Conservation (phyloP, 2,888 invertebrate species). For the Drepanosiphum platanoidis region DNA sequence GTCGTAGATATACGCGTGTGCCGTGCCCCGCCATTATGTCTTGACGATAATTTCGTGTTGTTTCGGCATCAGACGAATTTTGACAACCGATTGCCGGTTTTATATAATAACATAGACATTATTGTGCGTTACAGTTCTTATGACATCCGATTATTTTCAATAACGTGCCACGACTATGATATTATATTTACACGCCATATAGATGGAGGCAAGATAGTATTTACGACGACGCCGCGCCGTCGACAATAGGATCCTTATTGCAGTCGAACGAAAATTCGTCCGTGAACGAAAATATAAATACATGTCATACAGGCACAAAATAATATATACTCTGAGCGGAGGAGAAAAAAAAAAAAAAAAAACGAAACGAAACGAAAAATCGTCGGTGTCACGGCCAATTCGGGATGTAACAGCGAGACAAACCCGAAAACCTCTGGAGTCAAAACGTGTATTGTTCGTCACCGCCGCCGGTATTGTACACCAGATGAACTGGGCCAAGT, state of each 20-base stretch:
- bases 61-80: conserved; percentile 16
- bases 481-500: conserved; percentile 52
- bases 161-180: neutral
- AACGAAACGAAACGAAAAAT: conserved; percentile 34
- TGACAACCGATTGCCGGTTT: neutral
- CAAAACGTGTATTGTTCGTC: conserved; percentile 51
- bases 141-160: neutral
- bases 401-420: conserved; percentile 41
- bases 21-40: neutral
- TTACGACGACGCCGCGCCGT: conserved; percentile 16
- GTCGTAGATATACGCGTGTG: neutral
- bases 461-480: conserved; percentile 51
- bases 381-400: conserved; percentile 55
- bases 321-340: neutral
- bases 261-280: conserved; percentile 10
- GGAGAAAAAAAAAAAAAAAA: neutral
- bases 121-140: neutral
- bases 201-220: neutral
- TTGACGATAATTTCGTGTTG: neutral
- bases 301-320: conserved; percentile 24
- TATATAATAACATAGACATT: neutral
- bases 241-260: neutral
- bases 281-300: conserved; percentile 43
- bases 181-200: neutral
- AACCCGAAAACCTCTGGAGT: conserved; percentile 39